These are phyloP conservation scores for Dicyrtomina minuta DNA, from an alignment of 2,888 invertebrate genomes.

Conservation along the genomic window DNA sequence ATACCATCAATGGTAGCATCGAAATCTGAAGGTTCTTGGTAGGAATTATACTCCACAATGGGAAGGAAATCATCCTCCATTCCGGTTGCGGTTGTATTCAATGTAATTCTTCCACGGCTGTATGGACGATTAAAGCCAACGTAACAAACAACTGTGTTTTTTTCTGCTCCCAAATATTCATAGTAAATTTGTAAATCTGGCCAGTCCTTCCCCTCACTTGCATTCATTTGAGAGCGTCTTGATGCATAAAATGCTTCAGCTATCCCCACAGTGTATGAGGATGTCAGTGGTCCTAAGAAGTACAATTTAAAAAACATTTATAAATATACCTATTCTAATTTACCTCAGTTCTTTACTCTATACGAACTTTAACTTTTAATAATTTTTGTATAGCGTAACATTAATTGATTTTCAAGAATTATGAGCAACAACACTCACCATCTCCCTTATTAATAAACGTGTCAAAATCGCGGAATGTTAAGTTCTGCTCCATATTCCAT, in stretches of 20 bases:
- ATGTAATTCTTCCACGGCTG: neutral
- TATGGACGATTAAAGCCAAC: neutral
- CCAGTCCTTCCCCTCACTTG: neutral
- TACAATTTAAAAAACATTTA: neutral
- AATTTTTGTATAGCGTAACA: neutral
- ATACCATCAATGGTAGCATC: constrained; percentile 13
- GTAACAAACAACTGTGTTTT: neutral
- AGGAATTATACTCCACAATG: constrained; percentile 1
- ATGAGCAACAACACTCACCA: neutral
- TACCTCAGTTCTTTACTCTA: neutral
- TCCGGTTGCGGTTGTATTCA: constrained; percentile 2
- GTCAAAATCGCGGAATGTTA: constrained; percentile 1
- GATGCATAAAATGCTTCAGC: neutral
- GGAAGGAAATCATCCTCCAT: constrained; percentile 7
- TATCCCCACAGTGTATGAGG: neutral
- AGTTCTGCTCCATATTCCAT: neutral
- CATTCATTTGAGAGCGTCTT: neutral
- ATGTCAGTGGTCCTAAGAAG: neutral
- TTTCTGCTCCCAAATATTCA: neutral
- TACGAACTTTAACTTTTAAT: neutral
- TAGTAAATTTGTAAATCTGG: constrained; percentile 7
- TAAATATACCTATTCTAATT: neutral
- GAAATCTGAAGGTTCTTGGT: neutral
- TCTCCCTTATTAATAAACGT: neutral
- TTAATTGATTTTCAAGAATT: neutral